A percentile compares a stretch with the other conserved stretches of the same genome.
Conservation (phyloP, 2,797 vertebrate species). For the Silurus aristotelis region DNA sequence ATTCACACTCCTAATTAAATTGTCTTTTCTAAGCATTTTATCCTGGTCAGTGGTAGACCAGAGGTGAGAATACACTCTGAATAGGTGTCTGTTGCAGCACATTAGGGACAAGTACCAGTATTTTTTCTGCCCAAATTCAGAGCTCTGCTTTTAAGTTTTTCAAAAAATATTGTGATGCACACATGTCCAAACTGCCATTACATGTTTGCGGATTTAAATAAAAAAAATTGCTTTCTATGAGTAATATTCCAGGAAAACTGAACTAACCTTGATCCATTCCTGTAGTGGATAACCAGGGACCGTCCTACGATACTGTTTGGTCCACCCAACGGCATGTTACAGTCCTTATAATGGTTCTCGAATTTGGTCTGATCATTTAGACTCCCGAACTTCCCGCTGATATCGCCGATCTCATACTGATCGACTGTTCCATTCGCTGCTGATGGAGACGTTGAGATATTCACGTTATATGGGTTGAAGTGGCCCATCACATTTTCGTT, state of each 20-base stretch:
- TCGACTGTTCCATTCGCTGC: constrained; percentile 74
- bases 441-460: constrained; percentile 62
- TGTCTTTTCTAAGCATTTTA: neutral
- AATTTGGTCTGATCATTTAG: constrained; percentile 57
- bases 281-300: constrained; percentile 77
- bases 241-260: neutral
- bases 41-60: too few species aligned
- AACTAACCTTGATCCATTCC: constrained; percentile 75
- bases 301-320: constrained; percentile 72
- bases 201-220: neutral
- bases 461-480: constrained; percentile 74
- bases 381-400: constrained; percentile 79
- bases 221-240: neutral
- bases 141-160: constrained; percentile 17
- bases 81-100: neutral
- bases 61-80: neutral
- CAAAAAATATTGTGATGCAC: neutral
- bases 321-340: constrained; percentile 72
- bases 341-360: constrained; percentile 62
- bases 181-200: neutral
- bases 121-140: too few species aligned
- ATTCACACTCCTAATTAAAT: neutral
- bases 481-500: constrained; percentile 70
- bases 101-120: too few species aligned
- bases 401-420: constrained; percentile 81